Evolutionary conservation across 2,797 vertebrate genomes (phyloP).

Genomic region (Hydrophis major): DNA sequence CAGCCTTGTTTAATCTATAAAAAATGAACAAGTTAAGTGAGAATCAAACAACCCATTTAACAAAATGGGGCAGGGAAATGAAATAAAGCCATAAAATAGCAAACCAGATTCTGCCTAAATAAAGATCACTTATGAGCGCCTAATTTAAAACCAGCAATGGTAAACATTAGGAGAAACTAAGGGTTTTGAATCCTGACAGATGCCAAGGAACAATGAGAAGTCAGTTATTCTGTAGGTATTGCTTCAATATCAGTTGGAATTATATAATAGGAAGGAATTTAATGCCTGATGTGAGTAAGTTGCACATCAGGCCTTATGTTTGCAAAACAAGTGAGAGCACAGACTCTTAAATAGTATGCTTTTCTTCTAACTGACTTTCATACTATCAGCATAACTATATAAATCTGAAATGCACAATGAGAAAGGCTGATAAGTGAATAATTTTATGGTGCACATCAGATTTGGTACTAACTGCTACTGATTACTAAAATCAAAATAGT

Average conservation of each 20-base stretch:
- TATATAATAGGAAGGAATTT: background rate
- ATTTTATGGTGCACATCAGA: background rate
- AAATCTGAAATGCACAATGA: background rate
- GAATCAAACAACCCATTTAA: background rate
- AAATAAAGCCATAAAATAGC: background rate
- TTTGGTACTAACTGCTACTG: background rate
- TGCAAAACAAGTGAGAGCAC: background rate
- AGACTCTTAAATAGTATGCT: background rate
- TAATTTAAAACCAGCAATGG: slow-evolving; percentile 6
- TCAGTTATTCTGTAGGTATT: background rate
- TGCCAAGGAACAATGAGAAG: background rate
- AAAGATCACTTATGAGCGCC: background rate
- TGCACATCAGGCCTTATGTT: background rate
- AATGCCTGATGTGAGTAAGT: background rate
- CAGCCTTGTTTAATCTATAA: background rate
- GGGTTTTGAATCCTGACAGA: background rate
- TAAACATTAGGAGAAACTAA: background rate
- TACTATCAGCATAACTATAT: background rate
- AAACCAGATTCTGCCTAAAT: background rate
- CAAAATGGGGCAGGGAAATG: background rate
- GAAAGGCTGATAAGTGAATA: background rate
- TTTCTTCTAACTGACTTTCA: background rate
- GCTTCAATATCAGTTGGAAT: background rate
- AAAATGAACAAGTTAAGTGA: slow-evolving; percentile 1
- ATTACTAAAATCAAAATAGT: background rate